Base-by-base conservation (phyloP, 1,140 invertebrate genomes). In the Drosophila varians region DNA sequence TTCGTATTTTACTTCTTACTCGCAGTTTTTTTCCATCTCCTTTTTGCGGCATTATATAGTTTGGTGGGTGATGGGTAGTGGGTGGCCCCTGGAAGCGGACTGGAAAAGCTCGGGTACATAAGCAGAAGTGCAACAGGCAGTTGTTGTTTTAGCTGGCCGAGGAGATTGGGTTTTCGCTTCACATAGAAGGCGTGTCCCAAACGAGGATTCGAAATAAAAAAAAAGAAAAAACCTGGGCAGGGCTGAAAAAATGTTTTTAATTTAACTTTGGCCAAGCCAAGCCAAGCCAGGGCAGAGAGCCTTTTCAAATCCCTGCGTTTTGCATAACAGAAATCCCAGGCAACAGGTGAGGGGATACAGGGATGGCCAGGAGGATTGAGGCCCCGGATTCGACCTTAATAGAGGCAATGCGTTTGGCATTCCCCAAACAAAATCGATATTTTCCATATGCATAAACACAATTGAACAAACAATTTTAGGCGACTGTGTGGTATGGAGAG, bases 41-140 rank as follows among this genome's bases (percentile, higher is more conserved):
- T 47, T 55, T 69, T 64, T 55, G 54, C 58, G 18, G 54, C 46
- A 60, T 56, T 77, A 56, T 74, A 46, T 61, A 62, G 25, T 45
- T 64, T 9, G 53, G 48, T 55, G 71, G 54, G 58, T 62, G 36
- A 12, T 38, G 34, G 34, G 34, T n/a, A 12, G n/a, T 1, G 51
- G 16, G 31, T 12, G 31, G 56, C 34, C 54, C 49, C 51, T 68
- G 64, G 52, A 74, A 68, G 46, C 57, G 46, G 65, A 42, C 69
- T 47, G 76, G 57, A 65, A 56, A 51, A 73, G 18, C 12, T 61
- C 52, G 75, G 76, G 74, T 71, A 83, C 42, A 82, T 83, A 82
- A 72, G 56, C 62, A 38, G 5, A 71, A 77, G 74, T 87, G 82
- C 82, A 87, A 87, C 82, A 87, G 82, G 82, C 82, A 87, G 77